phyloP scores from a whole-genome alignment of 2,797 vertebrate genomes.

The Clarias pachynema region DNA sequence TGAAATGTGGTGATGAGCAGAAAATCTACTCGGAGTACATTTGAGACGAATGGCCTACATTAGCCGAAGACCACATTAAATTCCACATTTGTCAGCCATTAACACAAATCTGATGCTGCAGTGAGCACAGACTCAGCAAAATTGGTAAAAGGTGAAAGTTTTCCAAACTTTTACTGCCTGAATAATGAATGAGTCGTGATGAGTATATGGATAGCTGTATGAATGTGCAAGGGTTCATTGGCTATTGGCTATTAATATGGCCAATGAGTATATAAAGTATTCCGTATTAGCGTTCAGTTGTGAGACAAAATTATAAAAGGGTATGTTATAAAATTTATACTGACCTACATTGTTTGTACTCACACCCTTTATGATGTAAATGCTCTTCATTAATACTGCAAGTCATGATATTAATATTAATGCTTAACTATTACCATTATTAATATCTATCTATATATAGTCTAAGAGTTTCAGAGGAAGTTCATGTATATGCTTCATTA shows the following conservation, averaged over 20 bases:
- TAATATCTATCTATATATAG: not conserved
- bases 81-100: not conserved
- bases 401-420: conserved; percentile 1
- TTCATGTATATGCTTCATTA: not conserved
- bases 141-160: not conserved
- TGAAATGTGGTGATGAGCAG: not conserved
- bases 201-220: not conserved
- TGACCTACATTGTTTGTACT: not conserved
- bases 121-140: not conserved
- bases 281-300: not conserved
- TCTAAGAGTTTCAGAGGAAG: not conserved
- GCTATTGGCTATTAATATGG: not conserved
- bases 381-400: not conserved
- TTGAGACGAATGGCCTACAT: not conserved
- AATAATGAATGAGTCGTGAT: not conserved
- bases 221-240: not conserved
- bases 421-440: not conserved
- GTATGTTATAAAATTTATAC: not conserved
- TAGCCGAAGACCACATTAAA: not conserved
- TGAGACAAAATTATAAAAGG: not conserved
- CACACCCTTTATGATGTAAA: not conserved
- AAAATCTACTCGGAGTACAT: not conserved
- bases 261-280: not conserved
- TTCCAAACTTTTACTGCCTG: not conserved
- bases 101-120: not conserved